Conservation (phyloP, 2,113 vertebrate genomes). For the Takifugu bimaculatus region DNA sequence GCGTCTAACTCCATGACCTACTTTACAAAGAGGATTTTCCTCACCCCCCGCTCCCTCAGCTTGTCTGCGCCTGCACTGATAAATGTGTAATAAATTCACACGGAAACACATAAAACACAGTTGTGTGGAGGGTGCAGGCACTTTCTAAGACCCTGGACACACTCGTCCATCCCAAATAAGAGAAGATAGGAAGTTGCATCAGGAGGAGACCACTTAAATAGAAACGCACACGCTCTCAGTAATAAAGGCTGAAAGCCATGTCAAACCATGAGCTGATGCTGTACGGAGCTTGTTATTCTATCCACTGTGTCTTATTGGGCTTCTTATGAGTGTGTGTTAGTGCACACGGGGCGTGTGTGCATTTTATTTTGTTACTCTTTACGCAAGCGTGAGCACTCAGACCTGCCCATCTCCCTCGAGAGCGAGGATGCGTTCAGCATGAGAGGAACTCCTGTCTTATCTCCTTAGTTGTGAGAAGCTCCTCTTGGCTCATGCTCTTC, state of each 20-base stretch:
- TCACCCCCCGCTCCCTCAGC: conserved; percentile 50
- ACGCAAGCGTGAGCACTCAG: conserved; percentile 45
- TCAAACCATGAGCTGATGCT: conserved; percentile 38
- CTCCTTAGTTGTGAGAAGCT: conserved; percentile 43
- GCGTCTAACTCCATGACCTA: conserved; percentile 70
- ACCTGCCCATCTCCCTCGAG: conserved; percentile 39
- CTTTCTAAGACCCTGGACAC: no score
- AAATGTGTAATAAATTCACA: conserved; percentile 54
- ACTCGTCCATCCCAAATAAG: background rate
- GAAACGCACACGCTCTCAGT: conserved; percentile 2
- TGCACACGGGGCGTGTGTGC: background rate
- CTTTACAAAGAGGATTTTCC: conserved; percentile 75
- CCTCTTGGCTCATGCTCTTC: conserved; percentile 42
- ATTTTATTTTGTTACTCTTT: conserved; percentile 27
- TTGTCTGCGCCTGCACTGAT: conserved; percentile 61
- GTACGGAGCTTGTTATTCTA: conserved; percentile 47
- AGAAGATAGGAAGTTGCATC: background rate
- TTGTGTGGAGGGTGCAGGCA: no score
- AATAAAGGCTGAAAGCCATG: conserved; percentile 35
- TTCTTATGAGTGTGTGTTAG: conserved; percentile 8
- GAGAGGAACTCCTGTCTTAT: conserved; percentile 52
- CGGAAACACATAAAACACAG: conserved; percentile 17
- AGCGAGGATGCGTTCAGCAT: conserved; percentile 26
- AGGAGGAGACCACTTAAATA: background rate
- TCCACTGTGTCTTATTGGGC: conserved; percentile 29